phyloP scores from a whole-genome alignment of 2,888 invertebrate genomes.

The Anticlea derivata region DNA sequence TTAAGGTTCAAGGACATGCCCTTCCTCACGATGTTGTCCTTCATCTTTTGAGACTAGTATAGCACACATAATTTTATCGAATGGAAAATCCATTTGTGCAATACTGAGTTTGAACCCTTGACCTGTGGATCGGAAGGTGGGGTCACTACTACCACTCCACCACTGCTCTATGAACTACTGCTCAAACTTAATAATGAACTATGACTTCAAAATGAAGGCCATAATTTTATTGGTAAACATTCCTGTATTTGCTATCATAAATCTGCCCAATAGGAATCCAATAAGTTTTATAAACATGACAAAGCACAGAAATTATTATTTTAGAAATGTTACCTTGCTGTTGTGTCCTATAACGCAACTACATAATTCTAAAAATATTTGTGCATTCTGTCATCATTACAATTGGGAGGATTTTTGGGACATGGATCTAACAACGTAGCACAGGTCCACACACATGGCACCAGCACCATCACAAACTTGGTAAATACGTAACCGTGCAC shows the following conservation, averaged over 20 bases:
- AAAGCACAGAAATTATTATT: conserved; percentile 47
- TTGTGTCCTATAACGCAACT: conserved; percentile 72
- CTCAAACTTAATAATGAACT: conserved; percentile 20
- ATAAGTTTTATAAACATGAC: conserved; percentile 37
- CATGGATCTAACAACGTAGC: conserved; percentile 27
- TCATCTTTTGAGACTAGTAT: too few relatives aligned
- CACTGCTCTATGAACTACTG: too few relatives aligned
- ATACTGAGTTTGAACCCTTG: too few relatives aligned
- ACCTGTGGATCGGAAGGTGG: too few relatives aligned
- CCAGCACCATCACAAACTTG: conserved; percentile 15
- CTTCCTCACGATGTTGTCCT: too few relatives aligned
- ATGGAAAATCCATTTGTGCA: too few relatives aligned
- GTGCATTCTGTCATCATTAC: conserved; percentile 70
- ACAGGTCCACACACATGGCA: conserved; percentile 7
- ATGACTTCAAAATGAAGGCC: conserved; percentile 53
- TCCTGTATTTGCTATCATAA: too few relatives aligned
- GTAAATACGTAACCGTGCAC: conserved; percentile 35
- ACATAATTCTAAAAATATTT: conserved; percentile 83
- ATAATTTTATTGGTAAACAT: conserved; percentile 43
- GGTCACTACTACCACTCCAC: too few relatives aligned
- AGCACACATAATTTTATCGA: too few relatives aligned
- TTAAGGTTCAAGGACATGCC: too few relatives aligned
- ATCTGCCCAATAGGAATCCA: conserved; percentile 46
- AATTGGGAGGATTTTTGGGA: conserved; percentile 20
- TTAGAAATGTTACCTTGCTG: conserved; percentile 63